Percentiles rank a stretch among this genome's conserved stretches.
These are phyloP conservation scores for Spizella passerina DNA, from an alignment of 2,797 vertebrate genomes.

Conservation along the genomic window DNA sequence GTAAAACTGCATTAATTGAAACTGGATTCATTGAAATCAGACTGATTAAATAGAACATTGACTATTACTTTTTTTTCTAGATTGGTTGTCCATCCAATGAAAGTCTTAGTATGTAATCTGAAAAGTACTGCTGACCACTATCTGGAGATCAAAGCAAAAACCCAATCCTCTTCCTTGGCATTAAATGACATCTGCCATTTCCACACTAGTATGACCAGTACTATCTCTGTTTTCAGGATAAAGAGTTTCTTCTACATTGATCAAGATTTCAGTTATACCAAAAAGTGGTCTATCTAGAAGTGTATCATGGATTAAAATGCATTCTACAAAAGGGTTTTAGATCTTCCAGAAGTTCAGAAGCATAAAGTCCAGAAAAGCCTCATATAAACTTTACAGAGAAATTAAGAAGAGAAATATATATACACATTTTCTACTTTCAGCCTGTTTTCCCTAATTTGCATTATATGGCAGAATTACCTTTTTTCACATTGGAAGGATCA, in stretches of 20 bases:
- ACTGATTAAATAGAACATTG: background rate
- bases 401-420: background rate
- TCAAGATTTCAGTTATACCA: background rate
- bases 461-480: background rate
- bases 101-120: background rate
- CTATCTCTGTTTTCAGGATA: background rate
- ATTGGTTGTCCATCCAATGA: background rate
- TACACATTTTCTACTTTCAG: background rate
- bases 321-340: background rate
- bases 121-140: background rate
- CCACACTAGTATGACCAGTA: background rate
- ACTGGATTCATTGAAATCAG: background rate
- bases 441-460: background rate
- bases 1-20: background rate
- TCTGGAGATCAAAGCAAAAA: background rate
- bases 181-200: background rate
- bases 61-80: background rate
- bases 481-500: background rate
- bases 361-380: background rate
- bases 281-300: background rate
- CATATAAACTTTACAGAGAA: background rate
- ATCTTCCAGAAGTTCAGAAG: background rate
- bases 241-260: background rate
- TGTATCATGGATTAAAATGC: background rate
- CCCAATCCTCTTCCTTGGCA: background rate